Evolutionary conservation across 2,113 vertebrate genomes (phyloP).

Genomic region (Platycercus adscitus): DNA sequence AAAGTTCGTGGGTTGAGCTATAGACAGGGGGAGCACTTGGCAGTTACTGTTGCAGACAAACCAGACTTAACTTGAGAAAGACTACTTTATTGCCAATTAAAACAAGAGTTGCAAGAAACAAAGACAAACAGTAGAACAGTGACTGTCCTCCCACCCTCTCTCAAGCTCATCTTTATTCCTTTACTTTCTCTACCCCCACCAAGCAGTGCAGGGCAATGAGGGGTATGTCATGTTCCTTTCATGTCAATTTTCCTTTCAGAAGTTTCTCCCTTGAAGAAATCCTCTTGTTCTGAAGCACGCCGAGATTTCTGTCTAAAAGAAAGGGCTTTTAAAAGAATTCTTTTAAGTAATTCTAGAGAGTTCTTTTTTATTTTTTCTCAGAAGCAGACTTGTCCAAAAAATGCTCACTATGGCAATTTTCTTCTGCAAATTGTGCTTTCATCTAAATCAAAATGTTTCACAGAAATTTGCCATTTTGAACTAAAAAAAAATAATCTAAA

Average conservation of each 20-base stretch:
- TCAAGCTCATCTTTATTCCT: neutral
- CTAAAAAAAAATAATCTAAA: neutral
- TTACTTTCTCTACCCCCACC: fast-evolving
- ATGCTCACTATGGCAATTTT: neutral
- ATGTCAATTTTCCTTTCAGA: neutral
- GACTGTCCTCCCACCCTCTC: neutral
- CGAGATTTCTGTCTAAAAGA: neutral
- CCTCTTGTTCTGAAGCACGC: neutral
- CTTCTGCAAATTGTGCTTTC: neutral
- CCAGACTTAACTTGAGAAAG: neutral
- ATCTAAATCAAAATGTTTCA: neutral
- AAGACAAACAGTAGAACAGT: neutral
- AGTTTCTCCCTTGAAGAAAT: neutral
- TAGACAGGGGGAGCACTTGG: neutral
- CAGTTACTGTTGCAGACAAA: neutral
- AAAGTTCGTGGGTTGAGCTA: neutral
- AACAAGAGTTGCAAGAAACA: neutral
- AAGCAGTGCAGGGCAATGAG: neutral
- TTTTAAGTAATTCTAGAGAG: neutral
- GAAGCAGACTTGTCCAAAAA: neutral
- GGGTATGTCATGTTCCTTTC: neutral
- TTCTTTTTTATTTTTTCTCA: neutral
- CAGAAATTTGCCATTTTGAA: neutral
- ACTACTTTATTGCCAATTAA: neutral
- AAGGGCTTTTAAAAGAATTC: neutral